A percentile compares a stretch with the other conserved stretches of the same genome.
These are phyloP conservation scores for Sesamia nonagrioides DNA, from an alignment of 1,140 invertebrate genomes.

Conservation along the genomic window DNA sequence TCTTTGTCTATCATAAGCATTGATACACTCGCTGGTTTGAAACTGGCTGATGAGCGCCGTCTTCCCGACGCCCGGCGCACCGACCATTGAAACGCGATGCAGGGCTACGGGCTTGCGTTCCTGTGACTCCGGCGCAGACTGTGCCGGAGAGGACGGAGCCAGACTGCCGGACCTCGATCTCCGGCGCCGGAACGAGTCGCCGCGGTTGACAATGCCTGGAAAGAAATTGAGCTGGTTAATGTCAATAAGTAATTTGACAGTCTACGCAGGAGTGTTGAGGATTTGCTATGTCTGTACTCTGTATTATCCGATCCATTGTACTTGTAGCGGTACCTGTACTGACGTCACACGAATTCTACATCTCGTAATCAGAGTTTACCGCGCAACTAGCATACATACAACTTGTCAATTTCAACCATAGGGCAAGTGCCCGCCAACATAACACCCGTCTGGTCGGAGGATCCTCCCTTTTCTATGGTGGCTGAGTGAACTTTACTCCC, in stretches of 20 bases:
- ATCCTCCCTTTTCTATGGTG: too few relatives aligned
- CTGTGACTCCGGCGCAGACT: constrained; percentile 79
- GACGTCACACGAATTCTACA: too few relatives aligned
- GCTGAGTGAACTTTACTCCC: too few relatives aligned
- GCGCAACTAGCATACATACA: too few relatives aligned
- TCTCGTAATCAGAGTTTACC: too few relatives aligned
- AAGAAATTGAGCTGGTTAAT: constrained; percentile 4
- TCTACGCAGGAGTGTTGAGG: background rate
- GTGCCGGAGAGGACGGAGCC: constrained; percentile 85
- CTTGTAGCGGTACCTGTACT: too few relatives aligned
- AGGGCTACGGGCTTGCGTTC: constrained; percentile 86
- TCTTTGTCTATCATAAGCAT: constrained; percentile 95
- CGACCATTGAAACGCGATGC: constrained; percentile 94
- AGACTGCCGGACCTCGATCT: constrained; percentile 93
- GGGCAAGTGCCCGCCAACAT: too few relatives aligned
- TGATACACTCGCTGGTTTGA: constrained; percentile 98
- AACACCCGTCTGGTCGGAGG: too few relatives aligned
- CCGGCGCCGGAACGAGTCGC: constrained; percentile 94
- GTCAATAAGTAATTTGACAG: background rate
- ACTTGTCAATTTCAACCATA: too few relatives aligned
- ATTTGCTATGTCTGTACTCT: too few relatives aligned
- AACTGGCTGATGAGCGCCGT: constrained; percentile 97
- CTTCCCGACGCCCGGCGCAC: constrained; percentile 96
- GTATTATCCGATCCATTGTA: too few relatives aligned
- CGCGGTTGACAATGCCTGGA: constrained; percentile 95